Conservation (phyloP, 2,797 vertebrate genomes). For the Bovichtus variegatus region DNA sequence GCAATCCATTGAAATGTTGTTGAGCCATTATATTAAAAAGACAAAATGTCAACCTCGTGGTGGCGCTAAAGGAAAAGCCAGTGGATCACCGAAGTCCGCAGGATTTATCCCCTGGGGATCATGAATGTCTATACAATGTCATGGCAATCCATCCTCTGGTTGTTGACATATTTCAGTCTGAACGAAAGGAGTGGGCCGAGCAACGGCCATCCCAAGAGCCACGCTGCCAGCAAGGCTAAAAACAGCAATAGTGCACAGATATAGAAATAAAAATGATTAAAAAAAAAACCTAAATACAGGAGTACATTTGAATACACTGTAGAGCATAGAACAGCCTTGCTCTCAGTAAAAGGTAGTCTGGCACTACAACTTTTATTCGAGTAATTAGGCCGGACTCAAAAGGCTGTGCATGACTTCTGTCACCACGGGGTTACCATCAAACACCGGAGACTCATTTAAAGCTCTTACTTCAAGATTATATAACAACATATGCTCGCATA, state of each 20-base stretch:
- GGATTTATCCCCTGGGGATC: too few species aligned
- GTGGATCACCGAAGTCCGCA: too few species aligned
- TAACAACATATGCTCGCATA: slow-evolving; percentile 36
- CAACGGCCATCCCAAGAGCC: too few species aligned
- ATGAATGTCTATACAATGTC: not conserved
- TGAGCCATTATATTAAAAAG: too few species aligned
- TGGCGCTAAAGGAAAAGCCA: too few species aligned
- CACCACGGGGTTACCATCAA: slow-evolving; percentile 21
- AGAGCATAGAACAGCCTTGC: not conserved
- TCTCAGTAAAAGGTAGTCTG: not conserved
- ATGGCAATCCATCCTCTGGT: not conserved
- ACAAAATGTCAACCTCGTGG: too few species aligned
- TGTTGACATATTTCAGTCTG: too few species aligned
- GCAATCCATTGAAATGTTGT: too few species aligned
- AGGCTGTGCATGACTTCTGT: slow-evolving; percentile 26
- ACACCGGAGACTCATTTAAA: slow-evolving; percentile 31
- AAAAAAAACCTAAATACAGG: not conserved
- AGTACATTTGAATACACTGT: not conserved
- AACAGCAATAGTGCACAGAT: too few species aligned
- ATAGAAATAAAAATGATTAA: too few species aligned
- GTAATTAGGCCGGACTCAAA: slow-evolving; percentile 20
- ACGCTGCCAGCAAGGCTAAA: too few species aligned
- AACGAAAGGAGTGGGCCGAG: too few species aligned
- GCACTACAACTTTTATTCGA: slow-evolving; percentile 9
- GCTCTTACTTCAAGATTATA: slow-evolving; percentile 38